phyloP scores from a whole-genome alignment of 2,797 vertebrate genomes.

The Poecile montanus region DNA sequence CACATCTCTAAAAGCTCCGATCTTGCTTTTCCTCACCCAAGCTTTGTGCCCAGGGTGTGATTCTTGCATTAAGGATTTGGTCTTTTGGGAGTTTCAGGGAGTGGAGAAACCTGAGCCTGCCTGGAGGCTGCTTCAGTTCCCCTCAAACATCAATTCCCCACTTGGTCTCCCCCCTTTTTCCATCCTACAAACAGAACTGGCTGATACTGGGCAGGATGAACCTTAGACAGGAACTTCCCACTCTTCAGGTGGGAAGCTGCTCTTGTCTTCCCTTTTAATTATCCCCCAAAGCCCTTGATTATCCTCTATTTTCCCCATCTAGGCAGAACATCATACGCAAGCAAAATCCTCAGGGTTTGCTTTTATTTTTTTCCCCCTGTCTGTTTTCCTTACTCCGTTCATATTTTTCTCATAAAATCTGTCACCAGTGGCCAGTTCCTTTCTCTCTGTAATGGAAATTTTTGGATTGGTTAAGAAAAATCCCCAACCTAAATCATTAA shows the following conservation, averaged over 20 bases:
- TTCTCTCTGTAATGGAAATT: slow-evolving; percentile 55
- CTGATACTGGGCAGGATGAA: neutral
- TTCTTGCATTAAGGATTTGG: too few relatives aligned
- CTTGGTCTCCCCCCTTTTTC: neutral
- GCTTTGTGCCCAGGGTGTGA: neutral
- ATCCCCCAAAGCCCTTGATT: neutral
- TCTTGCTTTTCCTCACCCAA: neutral
- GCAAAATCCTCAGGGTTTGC: neutral
- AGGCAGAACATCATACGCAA: neutral
- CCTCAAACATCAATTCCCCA: neutral
- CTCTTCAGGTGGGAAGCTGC: neutral
- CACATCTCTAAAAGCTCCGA: fast-evolving
- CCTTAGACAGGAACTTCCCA: neutral
- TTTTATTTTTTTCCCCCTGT: neutral
- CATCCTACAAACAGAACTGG: neutral
- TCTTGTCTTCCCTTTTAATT: neutral
- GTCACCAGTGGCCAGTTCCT: slow-evolving; percentile 28
- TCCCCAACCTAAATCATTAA: slow-evolving; percentile 60
- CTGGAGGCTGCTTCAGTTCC: neutral
- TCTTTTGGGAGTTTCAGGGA: neutral
- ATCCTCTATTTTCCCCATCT: neutral
- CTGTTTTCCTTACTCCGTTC: neutral
- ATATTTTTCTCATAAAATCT: slow-evolving; percentile 24
- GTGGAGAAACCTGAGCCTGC: neutral
- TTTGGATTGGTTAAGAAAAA: slow-evolving; percentile 32